Evolutionary conservation across 2,888 invertebrate genomes (phyloP), one percentile per base, ranked within the genome.

Genomic region (Hydriomena furcata): DNA sequence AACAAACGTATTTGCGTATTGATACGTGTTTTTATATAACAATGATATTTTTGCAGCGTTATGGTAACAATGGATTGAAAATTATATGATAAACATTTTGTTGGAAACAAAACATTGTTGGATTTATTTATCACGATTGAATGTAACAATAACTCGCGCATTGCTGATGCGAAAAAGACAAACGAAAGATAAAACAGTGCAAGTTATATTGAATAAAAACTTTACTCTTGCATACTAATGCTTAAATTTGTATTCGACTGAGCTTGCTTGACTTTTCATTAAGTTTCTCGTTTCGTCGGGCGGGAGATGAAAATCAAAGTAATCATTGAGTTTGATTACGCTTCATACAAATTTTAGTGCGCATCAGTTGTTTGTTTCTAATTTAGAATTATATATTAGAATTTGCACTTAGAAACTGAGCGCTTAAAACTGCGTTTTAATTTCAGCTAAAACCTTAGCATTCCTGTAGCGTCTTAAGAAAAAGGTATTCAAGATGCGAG

Each of bases 201-300:
- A 84, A 85, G 84, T 81, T 84, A 80, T 84, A 88, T 88, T 84
- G 75, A 88, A 88, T 88, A 83, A 83, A 85, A 87, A 88, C 86
- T 87, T 88, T 84, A 74, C 76, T 84, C 84, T 85, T 88, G 88
- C 86, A 88, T 88, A 88, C 84, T 88, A 88, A 88, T 87, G 83
- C 70, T 81, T 71, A 82, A 86, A 84, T 87, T 87, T 85, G 80
- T 87, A 87, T 86, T 87, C 86, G 81, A 75, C 79, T 73, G 82
- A 86, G 85, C 85, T 85, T 82, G 79, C 80, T 86, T 86, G 85
- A 87, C 85, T 86, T 86, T 84, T 84, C 84, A 85, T 87, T 86
- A 84, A 85, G 78, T 82, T 82, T 75, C 82, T 79, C 79, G 81
- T 82, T 81, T 79, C 78, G 75, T 75, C 71, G 74, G 66, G 78